phyloP scores from a whole-genome alignment of 2,797 vertebrate species.

The Capromys pilorides region DNA sequence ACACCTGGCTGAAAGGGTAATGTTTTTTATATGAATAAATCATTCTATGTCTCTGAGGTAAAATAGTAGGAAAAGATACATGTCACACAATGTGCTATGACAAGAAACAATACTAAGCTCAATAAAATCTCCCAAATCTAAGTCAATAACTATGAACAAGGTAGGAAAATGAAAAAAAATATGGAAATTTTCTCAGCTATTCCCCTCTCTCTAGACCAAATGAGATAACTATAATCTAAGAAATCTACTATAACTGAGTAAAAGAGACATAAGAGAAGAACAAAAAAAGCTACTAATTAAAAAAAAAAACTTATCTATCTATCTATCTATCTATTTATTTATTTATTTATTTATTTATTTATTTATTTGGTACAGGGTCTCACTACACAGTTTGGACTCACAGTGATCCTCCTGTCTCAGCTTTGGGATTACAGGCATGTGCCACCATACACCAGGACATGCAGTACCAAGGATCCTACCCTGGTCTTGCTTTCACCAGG shows the following conservation, averaged over 20 bases:
- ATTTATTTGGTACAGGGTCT: too few relatives aligned
- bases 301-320: too few relatives aligned
- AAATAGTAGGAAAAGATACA: constrained; percentile 88
- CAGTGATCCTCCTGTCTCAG: too few relatives aligned
- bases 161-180: constrained; percentile 31
- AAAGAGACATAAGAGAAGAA: not conserved
- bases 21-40: constrained; percentile 84
- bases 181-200: not conserved
- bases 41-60: constrained; percentile 90
- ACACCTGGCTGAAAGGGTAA: not conserved
- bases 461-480: too few relatives aligned
- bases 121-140: constrained; percentile 54
- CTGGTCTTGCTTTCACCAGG: too few relatives aligned
- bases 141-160: constrained; percentile 29
- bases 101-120: constrained; percentile 69
- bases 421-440: too few relatives aligned
- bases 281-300: not conserved
- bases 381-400: too few relatives aligned
- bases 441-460: too few relatives aligned
- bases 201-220: constrained; percentile 23
- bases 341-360: too few relatives aligned
- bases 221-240: not conserved
- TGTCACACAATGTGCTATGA: constrained; percentile 87
- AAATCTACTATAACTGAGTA: constrained; percentile 47
- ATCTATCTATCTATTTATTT: too few relatives aligned